Evolutionary conservation across 2,113 vertebrate genomes (phyloP).

Genomic region (Labeo catla): DNA sequence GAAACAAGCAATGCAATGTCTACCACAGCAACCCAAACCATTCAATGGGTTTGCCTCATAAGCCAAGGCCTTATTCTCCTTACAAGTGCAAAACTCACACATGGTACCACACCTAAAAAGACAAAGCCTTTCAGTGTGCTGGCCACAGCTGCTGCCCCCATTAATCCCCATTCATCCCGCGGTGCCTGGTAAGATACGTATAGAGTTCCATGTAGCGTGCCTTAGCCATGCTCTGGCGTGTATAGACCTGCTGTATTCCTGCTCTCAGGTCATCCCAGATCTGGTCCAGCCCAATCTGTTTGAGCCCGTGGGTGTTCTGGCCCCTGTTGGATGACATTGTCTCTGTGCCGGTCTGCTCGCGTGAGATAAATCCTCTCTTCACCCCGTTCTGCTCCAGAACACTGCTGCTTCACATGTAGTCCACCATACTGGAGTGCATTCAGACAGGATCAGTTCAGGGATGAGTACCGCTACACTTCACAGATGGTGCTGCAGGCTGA

Average conservation of each 20-base stretch:
- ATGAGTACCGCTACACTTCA: constrained; percentile 92
- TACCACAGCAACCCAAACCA: background rate
- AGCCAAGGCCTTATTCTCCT: background rate
- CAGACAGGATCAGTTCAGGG: constrained; percentile 16
- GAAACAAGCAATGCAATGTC: background rate
- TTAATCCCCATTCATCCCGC: background rate
- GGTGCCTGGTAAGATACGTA: constrained; percentile 87
- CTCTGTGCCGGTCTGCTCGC: constrained; percentile 1
- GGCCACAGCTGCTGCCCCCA: background rate
- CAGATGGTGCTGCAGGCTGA: constrained; percentile 78
- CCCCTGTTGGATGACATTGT: constrained; percentile 85
- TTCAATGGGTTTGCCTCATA: background rate
- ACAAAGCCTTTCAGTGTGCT: constrained; percentile 12
- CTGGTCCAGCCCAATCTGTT: constrained; percentile 90
- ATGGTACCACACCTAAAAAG: constrained; percentile 6
- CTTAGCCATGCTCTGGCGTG: constrained; percentile 90
- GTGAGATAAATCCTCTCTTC: constrained; percentile 36
- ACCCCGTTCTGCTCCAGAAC: constrained; percentile 28
- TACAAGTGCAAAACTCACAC: background rate
- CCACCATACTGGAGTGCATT: constrained; percentile 72
- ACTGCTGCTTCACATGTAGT: constrained; percentile 92
- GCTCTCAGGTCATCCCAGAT: constrained; percentile 90
- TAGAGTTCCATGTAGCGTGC: constrained; percentile 98
- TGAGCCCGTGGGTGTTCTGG: constrained; percentile 89
- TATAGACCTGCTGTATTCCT: constrained; percentile 90